Conservation (phyloP, 1,140 invertebrate genomes). For the Dendrolimus kikuchii region DNA sequence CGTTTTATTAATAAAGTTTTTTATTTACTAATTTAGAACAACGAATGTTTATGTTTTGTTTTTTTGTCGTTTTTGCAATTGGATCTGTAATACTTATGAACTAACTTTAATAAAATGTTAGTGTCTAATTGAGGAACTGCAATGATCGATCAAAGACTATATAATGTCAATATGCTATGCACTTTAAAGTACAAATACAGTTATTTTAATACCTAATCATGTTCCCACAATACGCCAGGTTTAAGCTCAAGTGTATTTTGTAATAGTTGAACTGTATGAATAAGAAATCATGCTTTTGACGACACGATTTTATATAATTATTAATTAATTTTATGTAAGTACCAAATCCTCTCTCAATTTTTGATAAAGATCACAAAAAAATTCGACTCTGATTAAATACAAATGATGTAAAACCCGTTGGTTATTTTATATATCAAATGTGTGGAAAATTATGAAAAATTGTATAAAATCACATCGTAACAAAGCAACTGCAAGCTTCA, state of each 20-base stretch:
- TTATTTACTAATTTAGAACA: conserved; percentile 23
- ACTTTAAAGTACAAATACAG: conserved; percentile 56
- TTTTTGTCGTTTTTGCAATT: conserved; percentile 25
- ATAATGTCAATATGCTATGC: conserved; percentile 38
- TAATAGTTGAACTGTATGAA: too few species aligned
- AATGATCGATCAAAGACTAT: conserved; percentile 14
- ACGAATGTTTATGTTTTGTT: conserved; percentile 22
- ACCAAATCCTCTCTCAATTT: too few species aligned
- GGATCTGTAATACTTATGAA: conserved; percentile 37
- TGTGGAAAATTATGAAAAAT: too few species aligned
- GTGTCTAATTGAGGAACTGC: conserved; percentile 2
- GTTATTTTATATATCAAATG: too few species aligned
- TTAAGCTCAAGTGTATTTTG: background rate
- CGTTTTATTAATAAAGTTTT: conserved; percentile 18
- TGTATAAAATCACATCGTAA: too few species aligned
- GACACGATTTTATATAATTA: too few species aligned
- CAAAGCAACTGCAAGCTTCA: background rate
- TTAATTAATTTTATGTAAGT: too few species aligned
- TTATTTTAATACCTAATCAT: conserved; percentile 39
- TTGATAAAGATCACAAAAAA: too few species aligned
- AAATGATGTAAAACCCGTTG: too few species aligned
- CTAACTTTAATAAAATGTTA: conserved; percentile 25
- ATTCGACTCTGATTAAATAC: too few species aligned
- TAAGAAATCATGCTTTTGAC: too few species aligned
- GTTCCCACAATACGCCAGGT: conserved; percentile 40